These are phyloP conservation scores for Drosophila paranaensis DNA, from an alignment of 2,888 invertebrate species.

Conservation along the genomic window DNA sequence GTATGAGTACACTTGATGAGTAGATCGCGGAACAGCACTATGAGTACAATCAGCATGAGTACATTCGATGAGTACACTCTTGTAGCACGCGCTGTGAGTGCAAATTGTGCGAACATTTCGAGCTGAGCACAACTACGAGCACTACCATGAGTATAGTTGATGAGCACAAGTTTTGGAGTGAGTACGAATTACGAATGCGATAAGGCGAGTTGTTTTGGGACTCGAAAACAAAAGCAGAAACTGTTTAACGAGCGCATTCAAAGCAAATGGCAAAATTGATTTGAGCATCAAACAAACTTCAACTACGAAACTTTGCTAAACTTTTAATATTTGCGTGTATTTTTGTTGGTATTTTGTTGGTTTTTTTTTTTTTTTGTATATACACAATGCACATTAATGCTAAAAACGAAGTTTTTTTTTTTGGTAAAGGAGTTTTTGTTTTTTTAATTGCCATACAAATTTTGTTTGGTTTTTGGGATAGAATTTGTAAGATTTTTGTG, in stretches of 20 bases:
- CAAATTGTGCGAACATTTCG: background rate
- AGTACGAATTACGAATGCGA: constrained; percentile 9
- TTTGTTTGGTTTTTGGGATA: constrained; percentile 3
- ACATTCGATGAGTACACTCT: constrained; percentile 3
- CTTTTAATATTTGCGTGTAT: constrained; percentile 10
- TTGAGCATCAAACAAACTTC: constrained; percentile 8
- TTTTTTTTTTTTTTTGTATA: constrained; percentile 35
- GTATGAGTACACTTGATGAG: background rate
- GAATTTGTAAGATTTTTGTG: constrained; percentile 39
- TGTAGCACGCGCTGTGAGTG: background rate
- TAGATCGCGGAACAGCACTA: background rate
- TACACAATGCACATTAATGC: constrained; percentile 55
- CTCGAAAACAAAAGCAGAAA: constrained; percentile 25
- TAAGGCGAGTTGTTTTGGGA: constrained; percentile 11
- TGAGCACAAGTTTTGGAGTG: constrained; percentile 6
- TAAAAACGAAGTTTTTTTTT: constrained; percentile 33
- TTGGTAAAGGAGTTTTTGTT: background rate
- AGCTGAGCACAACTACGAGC: constrained; percentile 2
- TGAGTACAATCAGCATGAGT: constrained; percentile 1
- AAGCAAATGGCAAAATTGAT: constrained; percentile 21
- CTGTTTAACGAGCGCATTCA: constrained; percentile 39
- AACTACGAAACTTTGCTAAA: constrained; percentile 13
- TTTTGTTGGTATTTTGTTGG: constrained; percentile 9
- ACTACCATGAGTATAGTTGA: background rate
- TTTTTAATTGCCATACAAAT: constrained; percentile 14